phyloP scores from a whole-genome alignment of 37 sponge, comb jelly and placozoan species.

The Chondrosia reniformis region DNA sequence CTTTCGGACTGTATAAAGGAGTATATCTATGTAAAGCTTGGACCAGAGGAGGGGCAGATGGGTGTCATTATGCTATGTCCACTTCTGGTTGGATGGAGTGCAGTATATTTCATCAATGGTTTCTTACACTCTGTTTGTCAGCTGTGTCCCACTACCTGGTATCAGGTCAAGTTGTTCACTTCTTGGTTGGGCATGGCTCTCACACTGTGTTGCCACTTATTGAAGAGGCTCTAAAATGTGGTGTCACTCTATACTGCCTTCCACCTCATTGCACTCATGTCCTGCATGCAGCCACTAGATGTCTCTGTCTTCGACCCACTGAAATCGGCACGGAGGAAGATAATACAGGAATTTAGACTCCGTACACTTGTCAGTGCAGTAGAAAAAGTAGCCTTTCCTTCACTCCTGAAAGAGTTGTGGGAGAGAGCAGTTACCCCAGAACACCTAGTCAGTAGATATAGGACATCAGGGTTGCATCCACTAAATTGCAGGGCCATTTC shows the following conservation, averaged over 20 bases:
- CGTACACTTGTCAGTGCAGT: not conserved
- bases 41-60: conserved; percentile 20
- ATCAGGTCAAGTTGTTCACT: conserved; percentile 20
- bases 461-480: conserved; percentile 20
- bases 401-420: not conserved
- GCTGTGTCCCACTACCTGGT: conserved; percentile 7
- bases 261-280: not conserved
- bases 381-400: not conserved
- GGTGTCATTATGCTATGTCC: not conserved
- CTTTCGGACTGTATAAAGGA: conserved; percentile 24
- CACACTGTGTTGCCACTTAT: conserved; percentile 16
- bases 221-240: not conserved
- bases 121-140: conserved; percentile 2
- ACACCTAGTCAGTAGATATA: conserved; percentile 10
- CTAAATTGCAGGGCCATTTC: conserved; percentile 12
- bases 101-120: conserved; percentile 17
- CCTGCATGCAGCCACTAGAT: conserved; percentile 17
- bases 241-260: not conserved
- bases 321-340: conserved; percentile 16
- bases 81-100: conserved; percentile 31
- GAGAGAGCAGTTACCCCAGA: conserved; percentile 15
- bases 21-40: conserved; percentile 20
- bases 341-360: not conserved
- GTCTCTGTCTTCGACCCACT: conserved; percentile 11
- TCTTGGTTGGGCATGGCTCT: conserved; percentile 22